These are phyloP conservation scores for Scophthalmus maximus DNA, from an alignment of 2,113 vertebrate genomes.

Conservation along the genomic window DNA sequence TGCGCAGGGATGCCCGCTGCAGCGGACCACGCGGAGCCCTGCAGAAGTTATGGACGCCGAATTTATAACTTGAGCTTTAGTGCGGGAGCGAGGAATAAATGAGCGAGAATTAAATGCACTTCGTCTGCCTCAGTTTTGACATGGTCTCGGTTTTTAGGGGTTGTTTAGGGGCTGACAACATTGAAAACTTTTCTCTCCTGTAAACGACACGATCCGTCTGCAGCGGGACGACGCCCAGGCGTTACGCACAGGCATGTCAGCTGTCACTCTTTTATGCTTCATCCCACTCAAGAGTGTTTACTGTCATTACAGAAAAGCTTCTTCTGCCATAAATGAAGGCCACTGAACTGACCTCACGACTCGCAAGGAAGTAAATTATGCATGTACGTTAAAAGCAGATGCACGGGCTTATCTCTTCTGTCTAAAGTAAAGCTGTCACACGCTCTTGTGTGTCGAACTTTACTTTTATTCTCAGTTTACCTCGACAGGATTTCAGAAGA, in stretches of 20 bases:
- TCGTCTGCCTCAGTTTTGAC: no score
- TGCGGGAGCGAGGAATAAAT: neutral
- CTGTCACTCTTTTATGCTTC: constrained; percentile 20
- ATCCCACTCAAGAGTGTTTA: constrained; percentile 5
- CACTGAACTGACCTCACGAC: neutral
- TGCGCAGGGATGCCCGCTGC: no score
- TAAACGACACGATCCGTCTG: constrained; percentile 8
- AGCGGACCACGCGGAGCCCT: no score
- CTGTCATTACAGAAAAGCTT: constrained; percentile 11
- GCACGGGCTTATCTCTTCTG: constrained; percentile 1
- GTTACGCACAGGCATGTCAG: constrained; percentile 14
- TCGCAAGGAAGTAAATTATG: constrained; percentile 8
- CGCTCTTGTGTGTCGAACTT: neutral
- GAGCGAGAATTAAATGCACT: neutral
- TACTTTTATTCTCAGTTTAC: constrained; percentile 21
- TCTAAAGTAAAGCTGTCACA: constrained; percentile 12
- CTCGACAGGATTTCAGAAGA: constrained; percentile 24
- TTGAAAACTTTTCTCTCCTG: no score
- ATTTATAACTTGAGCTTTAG: neutral
- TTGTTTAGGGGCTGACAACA: neutral
- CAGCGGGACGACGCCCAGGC: constrained; percentile 26
- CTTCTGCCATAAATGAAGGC: constrained; percentile 19
- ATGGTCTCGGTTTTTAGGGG: neutral
- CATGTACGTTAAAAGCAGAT: constrained; percentile 20
- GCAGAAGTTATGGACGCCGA: neutral